Evolutionary conservation across 2,113 vertebrate genomes (phyloP).

Genomic region (Prionailurus bengalensis): DNA sequence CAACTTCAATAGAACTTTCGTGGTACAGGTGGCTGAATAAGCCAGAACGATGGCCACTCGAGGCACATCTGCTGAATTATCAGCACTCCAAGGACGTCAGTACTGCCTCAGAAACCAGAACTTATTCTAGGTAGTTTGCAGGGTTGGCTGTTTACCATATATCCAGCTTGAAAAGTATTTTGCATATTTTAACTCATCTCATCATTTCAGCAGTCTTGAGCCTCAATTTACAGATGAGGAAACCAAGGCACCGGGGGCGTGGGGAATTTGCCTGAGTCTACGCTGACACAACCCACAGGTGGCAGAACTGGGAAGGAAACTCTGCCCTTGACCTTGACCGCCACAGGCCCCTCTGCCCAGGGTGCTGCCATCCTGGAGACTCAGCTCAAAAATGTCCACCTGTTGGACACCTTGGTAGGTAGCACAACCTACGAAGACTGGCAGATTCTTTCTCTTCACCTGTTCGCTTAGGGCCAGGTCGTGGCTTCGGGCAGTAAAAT

Average conservation of each 20-base stretch:
- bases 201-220: background rate
- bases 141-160: no score
- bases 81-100: background rate
- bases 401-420: no score
- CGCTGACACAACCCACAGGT: rapidly evolving
- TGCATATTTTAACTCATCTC: background rate
- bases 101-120: background rate
- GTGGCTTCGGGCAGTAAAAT: background rate
- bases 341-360: background rate
- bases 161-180: background rate
- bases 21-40: background rate
- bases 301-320: background rate
- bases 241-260: background rate
- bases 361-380: background rate
- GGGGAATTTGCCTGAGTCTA: background rate
- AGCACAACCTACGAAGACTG: background rate
- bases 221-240: background rate
- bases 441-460: background rate
- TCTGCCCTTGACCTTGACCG: background rate
- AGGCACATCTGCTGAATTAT: background rate
- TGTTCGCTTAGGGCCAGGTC: background rate
- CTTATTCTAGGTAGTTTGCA: background rate
- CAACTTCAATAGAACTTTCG: no score
- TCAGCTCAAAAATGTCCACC: background rate
- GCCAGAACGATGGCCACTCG: background rate